Conservation (phyloP, 2,888 invertebrate species). For the Neuroscelio doddi region DNA sequence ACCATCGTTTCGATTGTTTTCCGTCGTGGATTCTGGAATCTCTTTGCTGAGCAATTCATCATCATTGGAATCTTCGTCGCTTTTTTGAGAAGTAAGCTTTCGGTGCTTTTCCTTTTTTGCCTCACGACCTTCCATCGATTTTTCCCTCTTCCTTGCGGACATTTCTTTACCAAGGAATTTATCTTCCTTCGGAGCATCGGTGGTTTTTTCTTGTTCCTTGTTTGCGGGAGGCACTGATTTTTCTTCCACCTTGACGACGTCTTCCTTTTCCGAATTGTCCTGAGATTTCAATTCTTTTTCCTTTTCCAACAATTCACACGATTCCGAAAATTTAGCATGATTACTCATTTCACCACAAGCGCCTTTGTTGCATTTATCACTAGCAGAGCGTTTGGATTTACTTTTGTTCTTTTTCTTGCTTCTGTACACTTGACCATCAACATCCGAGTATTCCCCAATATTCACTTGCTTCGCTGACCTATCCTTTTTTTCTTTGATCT, state of each 20-base stretch:
- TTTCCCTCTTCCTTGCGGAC: not conserved
- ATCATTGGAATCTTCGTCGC: not conserved
- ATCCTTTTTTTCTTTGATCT: not conserved
- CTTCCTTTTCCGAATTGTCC: too few relatives aligned
- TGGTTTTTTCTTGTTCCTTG: not conserved
- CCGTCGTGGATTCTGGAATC: not conserved
- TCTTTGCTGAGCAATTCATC: not conserved
- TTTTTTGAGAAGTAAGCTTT: not conserved
- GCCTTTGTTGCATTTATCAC: not conserved
- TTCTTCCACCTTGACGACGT: not conserved
- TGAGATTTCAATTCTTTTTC: not conserved
- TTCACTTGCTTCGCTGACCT: not conserved
- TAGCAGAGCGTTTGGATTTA: not conserved
- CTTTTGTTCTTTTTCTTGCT: not conserved
- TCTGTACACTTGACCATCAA: not conserved
- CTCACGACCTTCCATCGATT: not conserved
- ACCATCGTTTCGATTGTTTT: not conserved
- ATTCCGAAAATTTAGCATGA: not conserved
- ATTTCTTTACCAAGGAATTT: not conserved
- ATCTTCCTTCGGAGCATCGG: not conserved
- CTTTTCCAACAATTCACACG: not conserved
- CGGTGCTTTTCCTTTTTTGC: not conserved
- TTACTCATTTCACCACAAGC: not conserved
- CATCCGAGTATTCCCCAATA: not conserved
- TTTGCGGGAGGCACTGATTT: not conserved